Percentiles rank a stretch among this genome's conserved stretches.
Evolutionary conservation across 2,888 invertebrate genomes (phyloP).

Genomic region (Callinectes sapidus): DNA sequence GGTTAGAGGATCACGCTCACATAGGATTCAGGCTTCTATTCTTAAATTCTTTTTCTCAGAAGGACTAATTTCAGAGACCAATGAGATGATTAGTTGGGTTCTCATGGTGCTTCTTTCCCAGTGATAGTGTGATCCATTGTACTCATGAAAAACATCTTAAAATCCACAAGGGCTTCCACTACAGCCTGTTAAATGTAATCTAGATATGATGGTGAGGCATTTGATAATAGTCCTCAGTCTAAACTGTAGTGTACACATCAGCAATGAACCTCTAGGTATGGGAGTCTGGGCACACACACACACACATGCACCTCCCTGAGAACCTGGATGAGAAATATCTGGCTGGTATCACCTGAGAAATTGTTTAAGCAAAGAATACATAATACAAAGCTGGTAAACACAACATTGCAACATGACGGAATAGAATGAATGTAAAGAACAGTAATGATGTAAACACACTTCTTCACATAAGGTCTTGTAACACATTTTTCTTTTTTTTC

Average conservation of each 20-base stretch:
- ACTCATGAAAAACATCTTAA: not conserved
- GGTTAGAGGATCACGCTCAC: not conserved
- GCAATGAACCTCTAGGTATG: not conserved
- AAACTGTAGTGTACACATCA: not conserved
- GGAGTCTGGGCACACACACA: not conserved
- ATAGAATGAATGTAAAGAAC: not conserved
- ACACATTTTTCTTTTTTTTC: not conserved
- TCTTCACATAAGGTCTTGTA: not conserved
- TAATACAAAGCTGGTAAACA: not conserved
- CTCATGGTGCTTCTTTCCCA: not conserved
- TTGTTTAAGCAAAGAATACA: not conserved
- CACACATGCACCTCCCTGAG: constrained; percentile 23
- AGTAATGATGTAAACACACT: not conserved
- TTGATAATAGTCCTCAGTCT: not conserved
- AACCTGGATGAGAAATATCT: not conserved
- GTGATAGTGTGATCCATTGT: not conserved
- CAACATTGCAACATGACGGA: not conserved
- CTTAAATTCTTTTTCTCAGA: no score
- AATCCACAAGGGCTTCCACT: not conserved
- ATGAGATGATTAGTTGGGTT: no score
- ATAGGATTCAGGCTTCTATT: not conserved
- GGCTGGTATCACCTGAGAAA: constrained; percentile 7
- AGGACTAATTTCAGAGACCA: no score
- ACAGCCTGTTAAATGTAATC: not conserved
- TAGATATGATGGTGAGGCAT: not conserved